Base-by-base conservation (phyloP, 2,888 invertebrate species). In the Spodoptera picta region DNA sequence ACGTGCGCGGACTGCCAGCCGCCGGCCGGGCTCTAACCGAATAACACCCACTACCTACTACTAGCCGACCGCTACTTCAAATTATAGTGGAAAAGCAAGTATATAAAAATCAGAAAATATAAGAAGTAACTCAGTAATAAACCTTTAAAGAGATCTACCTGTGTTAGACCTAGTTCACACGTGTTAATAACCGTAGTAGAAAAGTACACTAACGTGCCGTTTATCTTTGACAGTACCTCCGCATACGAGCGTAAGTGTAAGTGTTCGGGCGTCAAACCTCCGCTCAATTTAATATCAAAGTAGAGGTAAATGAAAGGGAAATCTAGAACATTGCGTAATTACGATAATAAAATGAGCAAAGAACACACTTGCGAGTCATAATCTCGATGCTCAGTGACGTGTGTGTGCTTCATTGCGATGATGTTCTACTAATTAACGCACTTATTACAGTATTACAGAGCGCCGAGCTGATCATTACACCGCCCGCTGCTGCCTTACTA, bases 361-460 rank as follows among this genome's bases (percentile, higher is more conserved):
- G 51, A 73, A 60, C 47, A 73, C 67, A 73, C 55, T 45, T 56
- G 69, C 45, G 73, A 49, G 46, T 56, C 68, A 44, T 73, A 67
- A 73, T 67, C 55, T 60, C 51, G 36, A 49, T 66, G 59, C 42
- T 44, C 48, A 10, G 52, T 55, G 52, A 56, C 43, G 68, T 44
- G 52, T 46, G 7, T 27, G 31, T 56, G 55, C 27, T 42, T 57
- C 27, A 47, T 54, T 49, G 50, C 49, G 55, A 24, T 45, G 56
- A 49, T n/a, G 23, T 60, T 73, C 51, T 70, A 58, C 52, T 69
- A 73, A 69, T 69, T 67, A 69, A 73, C 73, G 69, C 43, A 23
- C 53, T 67, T 56, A 56, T 53, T 60, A 51, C 54, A 45, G 44
- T 23, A 49, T 31, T 10, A 43, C 47, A 44, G 51, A 23, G 47